phyloP scores from a whole-genome alignment of 1,140 invertebrate genomes.

The Aphis gossypii region DNA sequence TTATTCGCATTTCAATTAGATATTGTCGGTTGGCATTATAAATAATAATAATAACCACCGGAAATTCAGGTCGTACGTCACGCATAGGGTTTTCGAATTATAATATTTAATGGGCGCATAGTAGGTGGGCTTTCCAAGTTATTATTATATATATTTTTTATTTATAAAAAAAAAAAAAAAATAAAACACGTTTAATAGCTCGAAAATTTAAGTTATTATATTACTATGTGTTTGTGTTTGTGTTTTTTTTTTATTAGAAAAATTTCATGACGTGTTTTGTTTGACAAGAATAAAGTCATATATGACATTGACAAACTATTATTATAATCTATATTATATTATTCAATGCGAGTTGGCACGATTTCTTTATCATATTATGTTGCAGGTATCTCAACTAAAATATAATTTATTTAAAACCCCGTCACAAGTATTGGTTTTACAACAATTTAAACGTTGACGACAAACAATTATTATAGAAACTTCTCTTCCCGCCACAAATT shows the following conservation, averaged over 20 bases:
- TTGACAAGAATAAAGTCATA: not conserved
- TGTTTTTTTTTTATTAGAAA: not conserved
- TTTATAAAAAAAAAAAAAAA: not conserved
- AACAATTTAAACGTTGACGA: not conserved
- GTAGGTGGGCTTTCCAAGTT: conserved; percentile 30
- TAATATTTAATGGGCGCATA: conserved; percentile 42
- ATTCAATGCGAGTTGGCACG: not conserved
- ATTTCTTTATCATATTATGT: not conserved
- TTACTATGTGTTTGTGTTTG: not conserved
- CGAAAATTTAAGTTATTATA: not conserved
- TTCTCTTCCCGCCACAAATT: not conserved
- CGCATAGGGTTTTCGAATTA: conserved; percentile 2
- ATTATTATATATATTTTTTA: not conserved
- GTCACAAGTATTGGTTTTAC: too few species aligned
- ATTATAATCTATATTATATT: conserved; percentile 12
- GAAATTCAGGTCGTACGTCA: conserved; percentile 9
- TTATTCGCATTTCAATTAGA: conserved; percentile 33
- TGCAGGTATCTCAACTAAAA: not conserved
- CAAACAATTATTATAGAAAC: not conserved
- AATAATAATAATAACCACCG: conserved; percentile 5
- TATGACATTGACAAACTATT: conserved; percentile 17
- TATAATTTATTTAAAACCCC: not conserved
- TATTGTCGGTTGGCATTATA: not conserved
- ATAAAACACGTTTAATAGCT: conserved; percentile 12
- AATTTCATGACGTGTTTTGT: conserved; percentile 16